phyloP scores from a whole-genome alignment of 2,113 vertebrate species.

The Jacana jacana region DNA sequence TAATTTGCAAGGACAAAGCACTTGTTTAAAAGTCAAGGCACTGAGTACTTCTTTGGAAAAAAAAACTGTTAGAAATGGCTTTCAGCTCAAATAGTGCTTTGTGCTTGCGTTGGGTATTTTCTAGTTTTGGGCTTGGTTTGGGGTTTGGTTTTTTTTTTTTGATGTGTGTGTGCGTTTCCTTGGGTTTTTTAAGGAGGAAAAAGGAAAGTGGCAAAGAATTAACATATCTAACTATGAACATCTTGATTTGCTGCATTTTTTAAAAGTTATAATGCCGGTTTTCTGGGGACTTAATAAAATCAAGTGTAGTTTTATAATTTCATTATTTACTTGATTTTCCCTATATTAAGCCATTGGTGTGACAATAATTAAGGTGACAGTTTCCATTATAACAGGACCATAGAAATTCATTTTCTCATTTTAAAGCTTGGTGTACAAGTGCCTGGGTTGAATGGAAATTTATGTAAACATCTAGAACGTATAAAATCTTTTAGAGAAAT shows the following conservation, averaged over 20 bases:
- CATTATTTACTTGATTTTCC: not conserved
- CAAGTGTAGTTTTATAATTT: not conserved
- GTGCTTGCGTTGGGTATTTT: not conserved
- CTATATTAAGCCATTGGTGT: not conserved
- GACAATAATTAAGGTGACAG: not conserved
- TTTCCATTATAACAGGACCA: not conserved
- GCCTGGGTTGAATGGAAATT: not conserved
- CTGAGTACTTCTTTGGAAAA: not conserved
- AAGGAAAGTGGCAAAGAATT: not conserved
- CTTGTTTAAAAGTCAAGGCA: conserved; percentile 34
- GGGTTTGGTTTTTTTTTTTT: too few species aligned
- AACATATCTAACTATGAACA: not conserved
- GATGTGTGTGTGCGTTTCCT: too few species aligned
- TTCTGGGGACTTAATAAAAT: not conserved
- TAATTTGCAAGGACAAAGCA: conserved; percentile 54
- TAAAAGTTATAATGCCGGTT: not conserved
- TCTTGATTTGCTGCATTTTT: not conserved
- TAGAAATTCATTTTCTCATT: not conserved
- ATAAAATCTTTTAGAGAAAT: not conserved
- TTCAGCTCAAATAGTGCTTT: not conserved
- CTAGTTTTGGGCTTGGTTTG: too few species aligned
- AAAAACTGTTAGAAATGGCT: not conserved
- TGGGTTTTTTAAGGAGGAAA: not conserved
- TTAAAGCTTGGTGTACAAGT: not conserved
- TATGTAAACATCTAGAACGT: not conserved